Conservation (phyloP, 2,113 vertebrate genomes). For the Muntiacus muntjak region DNA sequence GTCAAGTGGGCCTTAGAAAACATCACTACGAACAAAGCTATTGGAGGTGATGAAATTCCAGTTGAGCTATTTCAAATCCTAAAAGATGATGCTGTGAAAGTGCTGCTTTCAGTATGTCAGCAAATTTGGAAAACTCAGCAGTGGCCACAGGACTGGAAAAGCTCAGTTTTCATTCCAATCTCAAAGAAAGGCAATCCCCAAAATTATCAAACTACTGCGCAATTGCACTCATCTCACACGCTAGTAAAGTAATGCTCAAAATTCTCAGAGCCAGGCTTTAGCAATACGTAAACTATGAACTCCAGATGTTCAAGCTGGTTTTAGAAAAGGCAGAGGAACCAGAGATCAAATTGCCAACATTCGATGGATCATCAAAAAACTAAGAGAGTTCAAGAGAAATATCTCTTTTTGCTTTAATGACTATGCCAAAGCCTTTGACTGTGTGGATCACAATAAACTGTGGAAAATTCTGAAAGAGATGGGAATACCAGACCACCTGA, state of each 20-base stretch:
- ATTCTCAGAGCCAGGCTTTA: background rate
- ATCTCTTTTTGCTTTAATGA: background rate
- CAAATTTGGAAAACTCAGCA: background rate
- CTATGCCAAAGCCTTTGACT: background rate
- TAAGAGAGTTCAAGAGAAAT: background rate
- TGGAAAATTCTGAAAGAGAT: background rate
- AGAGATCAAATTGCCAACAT: background rate
- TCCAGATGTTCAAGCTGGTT: background rate
- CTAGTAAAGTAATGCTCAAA: background rate
- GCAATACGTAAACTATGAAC: rapidly evolving
- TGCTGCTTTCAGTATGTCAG: too few species aligned
- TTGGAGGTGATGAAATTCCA: too few species aligned
- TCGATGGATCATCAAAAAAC: background rate
- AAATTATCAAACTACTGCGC: background rate
- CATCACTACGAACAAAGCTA: too few species aligned
- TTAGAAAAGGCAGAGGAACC: background rate
- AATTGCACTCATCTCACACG: background rate
- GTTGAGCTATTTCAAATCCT: too few species aligned
- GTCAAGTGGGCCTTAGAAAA: too few species aligned
- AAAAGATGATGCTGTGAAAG: too few species aligned
- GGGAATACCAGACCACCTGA: background rate
- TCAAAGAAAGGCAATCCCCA: background rate
- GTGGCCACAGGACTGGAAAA: background rate
- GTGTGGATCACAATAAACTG: background rate
- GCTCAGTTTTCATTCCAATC: background rate